Evolutionary conservation across 2,888 invertebrate species (phyloP).

Genomic region (Folsomia candida): DNA sequence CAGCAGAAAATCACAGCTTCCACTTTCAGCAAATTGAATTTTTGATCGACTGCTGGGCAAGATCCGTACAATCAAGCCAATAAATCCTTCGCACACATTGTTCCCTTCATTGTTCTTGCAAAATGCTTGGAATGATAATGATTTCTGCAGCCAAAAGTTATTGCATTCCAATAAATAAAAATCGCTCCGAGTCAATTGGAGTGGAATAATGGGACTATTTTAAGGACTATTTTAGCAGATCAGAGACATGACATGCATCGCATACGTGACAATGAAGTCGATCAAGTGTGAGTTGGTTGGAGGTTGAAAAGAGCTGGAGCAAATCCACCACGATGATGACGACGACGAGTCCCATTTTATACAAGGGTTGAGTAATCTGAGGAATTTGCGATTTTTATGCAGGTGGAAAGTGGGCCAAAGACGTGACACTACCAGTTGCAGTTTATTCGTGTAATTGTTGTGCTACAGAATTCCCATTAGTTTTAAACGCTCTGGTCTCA

Average conservation of each 20-base stretch:
- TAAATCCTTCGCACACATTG: not conserved
- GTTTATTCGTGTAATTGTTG: not conserved
- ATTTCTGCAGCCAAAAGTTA: not conserved
- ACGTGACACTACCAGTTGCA: conserved; percentile 6
- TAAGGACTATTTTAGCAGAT: too few relatives aligned
- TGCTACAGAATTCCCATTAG: conserved; percentile 1
- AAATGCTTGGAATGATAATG: not conserved
- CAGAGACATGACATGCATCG: too few relatives aligned
- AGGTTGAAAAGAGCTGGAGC: not conserved
- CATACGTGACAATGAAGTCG: not conserved
- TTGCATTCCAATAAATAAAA: not conserved
- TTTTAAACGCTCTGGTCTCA: not conserved
- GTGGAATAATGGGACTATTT: conserved; percentile 1
- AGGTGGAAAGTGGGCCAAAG: not conserved
- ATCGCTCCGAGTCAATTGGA: not conserved
- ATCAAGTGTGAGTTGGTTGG: not conserved
- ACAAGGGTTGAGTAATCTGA: not conserved
- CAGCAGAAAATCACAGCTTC: not conserved
- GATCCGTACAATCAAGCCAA: too few relatives aligned
- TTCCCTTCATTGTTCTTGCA: not conserved
- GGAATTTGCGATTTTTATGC: not conserved
- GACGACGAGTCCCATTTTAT: not conserved
- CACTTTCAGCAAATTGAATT: not conserved
- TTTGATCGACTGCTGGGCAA: not conserved
- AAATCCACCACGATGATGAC: too few relatives aligned